Percentiles rank a stretch among this genome's conserved stretches.
Evolutionary conservation across 2,888 invertebrate genomes (phyloP).

Genomic region (Lissocephala sabroskyi): DNA sequence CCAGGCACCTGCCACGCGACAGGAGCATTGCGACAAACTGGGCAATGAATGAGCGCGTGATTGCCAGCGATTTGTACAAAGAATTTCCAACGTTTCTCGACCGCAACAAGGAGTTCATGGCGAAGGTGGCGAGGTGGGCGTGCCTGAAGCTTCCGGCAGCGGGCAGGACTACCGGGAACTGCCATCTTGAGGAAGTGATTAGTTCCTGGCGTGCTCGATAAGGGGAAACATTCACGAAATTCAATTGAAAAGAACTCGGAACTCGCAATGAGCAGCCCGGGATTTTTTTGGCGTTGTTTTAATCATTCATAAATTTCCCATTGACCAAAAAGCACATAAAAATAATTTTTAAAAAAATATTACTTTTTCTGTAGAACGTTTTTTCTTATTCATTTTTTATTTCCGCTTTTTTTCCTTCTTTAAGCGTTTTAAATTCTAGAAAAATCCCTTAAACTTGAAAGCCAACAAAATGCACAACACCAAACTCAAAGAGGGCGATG

Average conservation of each 20-base stretch:
- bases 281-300: slow-evolving; percentile 34
- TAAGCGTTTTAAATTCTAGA: slow-evolving; percentile 14
- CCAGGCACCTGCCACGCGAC: no score
- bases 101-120: no score
- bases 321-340: no score
- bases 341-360: slow-evolving; percentile 1
- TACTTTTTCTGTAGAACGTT: slow-evolving; percentile 3
- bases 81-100: slow-evolving; percentile 9
- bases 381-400: background rate
- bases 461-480: slow-evolving; percentile 45
- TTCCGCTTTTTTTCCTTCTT: slow-evolving; percentile 11
- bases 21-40: slow-evolving; percentile 55
- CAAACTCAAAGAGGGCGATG: slow-evolving; percentile 53
- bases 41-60: slow-evolving; percentile 55
- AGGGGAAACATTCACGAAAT: slow-evolving; percentile 25
- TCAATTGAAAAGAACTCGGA: slow-evolving; percentile 33
- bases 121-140: no score
- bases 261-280: slow-evolving; percentile 9
- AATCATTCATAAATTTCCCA: slow-evolving; percentile 29
- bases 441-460: slow-evolving; percentile 18
- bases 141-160: background rate
- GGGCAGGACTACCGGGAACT: background rate
- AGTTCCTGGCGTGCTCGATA: slow-evolving; percentile 32
- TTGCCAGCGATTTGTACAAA: slow-evolving; percentile 39
- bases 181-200: slow-evolving; percentile 46